A percentile compares a stretch with the other conserved stretches of the same genome.
These are phyloP conservation scores for Nudaria mundana DNA, from an alignment of 2,888 invertebrate species.

Conservation along the genomic window DNA sequence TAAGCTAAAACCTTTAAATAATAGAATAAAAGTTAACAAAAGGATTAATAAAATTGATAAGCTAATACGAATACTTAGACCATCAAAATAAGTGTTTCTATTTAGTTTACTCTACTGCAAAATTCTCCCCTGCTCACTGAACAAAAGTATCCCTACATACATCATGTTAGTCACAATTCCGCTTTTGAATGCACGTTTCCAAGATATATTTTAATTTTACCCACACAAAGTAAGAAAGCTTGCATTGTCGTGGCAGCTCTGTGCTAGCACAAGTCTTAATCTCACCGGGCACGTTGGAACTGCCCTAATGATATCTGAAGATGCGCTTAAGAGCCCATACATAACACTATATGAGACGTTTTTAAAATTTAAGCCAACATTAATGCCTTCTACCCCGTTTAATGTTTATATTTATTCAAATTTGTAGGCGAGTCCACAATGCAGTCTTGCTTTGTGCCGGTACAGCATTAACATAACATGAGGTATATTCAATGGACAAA, in stretches of 20 bases:
- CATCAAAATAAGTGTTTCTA: not conserved
- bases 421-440: constrained; percentile 71
- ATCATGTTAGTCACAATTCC: constrained; percentile 25
- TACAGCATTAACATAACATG: constrained; percentile 69
- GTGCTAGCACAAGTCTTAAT: constrained; percentile 68
- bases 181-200: constrained; percentile 27
- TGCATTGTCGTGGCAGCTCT: constrained; percentile 52
- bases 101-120: no score
- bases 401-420: constrained; percentile 78
- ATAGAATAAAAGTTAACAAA: no score
- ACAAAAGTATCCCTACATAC: not conserved
- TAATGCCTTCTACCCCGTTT: constrained; percentile 75
- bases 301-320: constrained; percentile 78
- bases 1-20: constrained; percentile 8
- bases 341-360: constrained; percentile 79
- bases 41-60: no score
- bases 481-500: constrained; percentile 72
- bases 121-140: not conserved
- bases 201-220: constrained; percentile 50
- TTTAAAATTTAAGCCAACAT: constrained; percentile 78
- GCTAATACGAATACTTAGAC: no score
- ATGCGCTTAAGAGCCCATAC: constrained; percentile 76
- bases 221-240: constrained; percentile 44
- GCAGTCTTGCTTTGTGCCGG: constrained; percentile 60
- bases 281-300: constrained; percentile 59